Evolutionary conservation across 2,888 invertebrate genomes (phyloP).

Genomic region (Melangyna quadrimaculata): DNA sequence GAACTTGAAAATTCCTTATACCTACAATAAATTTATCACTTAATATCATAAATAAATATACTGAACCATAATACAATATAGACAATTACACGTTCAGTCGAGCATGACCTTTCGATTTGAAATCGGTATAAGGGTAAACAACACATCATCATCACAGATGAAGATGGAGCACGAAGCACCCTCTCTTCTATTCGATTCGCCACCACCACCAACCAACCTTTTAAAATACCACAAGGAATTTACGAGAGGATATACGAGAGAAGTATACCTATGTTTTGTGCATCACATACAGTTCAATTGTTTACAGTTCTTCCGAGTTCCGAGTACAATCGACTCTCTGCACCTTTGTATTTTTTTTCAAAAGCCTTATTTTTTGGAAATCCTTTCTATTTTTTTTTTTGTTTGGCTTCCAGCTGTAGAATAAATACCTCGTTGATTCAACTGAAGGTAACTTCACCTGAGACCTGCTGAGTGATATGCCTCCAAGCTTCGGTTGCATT

Average conservation of each 20-base stretch:
- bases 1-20: neutral
- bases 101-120: constrained; percentile 29
- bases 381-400: neutral
- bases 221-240: constrained; percentile 23
- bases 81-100: constrained; percentile 56
- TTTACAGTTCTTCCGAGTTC: constrained; percentile 7
- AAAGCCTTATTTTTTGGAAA: neutral
- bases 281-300: neutral
- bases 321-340: constrained; percentile 2
- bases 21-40: constrained; percentile 51
- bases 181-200: neutral
- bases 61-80: constrained; percentile 40
- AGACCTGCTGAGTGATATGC: constrained; percentile 44
- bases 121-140: neutral
- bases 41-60: constrained; percentile 62
- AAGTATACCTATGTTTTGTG: too few species aligned
- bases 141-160: neutral
- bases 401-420: neutral
- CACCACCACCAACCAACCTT: neutral
- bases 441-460: constrained; percentile 26
- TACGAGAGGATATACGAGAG: too few species aligned
- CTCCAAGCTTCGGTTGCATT: constrained; percentile 19
- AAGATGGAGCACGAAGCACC: neutral
- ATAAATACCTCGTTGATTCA: constrained; percentile 40
- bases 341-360: neutral